Base-by-base conservation (phyloP, 1,140 invertebrate species). In the Drosophila nikananu region DNA sequence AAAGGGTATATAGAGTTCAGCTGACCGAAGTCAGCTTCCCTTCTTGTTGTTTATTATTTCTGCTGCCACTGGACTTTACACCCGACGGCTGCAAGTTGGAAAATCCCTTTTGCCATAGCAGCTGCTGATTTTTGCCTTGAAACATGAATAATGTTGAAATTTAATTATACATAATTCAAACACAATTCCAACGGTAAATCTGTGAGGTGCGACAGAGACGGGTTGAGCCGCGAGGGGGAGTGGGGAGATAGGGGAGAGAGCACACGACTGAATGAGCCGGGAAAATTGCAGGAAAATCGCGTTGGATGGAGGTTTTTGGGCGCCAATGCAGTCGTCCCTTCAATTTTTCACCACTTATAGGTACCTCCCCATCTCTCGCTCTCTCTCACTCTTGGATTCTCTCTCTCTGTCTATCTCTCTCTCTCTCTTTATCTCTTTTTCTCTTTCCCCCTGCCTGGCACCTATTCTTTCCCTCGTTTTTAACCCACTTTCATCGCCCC, bases 121-220 rank as follows among this genome's bases (percentile, higher is more conserved):
- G 81, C 64, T 75, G 78, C 57, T 78, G 64, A 73, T 70, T 77
- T 77, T 70, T 60, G 48, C 51, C 77, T 75, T 68, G 73, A 67
- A 87, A 80, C 60, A 76, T 89, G 84, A 89, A 84, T 89, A 84
- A 87, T 84, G 70, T 81, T 84, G 77, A 87, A 89, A 83, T 83
- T 89, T 81, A 87, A 87, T 89, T 89, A 83, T 83, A 89, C 84
- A 89, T 89, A 81, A 87, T 87, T 87, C 77, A 89, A 81, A 78
- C 68, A 81, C 72, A 87, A 83, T 87, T 80, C 63, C 65, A 62
- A 81, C 81, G 74, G 63, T 89, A 75, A 87, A 81, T 83, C 84
- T 78, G 81, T 78, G 49, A 30, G 32, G 65, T 37, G 67, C 23
- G 23, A 41, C 19, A 6, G 25, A 27, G 44, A 49, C 6, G 46